These are phyloP conservation scores for Chalcis sispes DNA, from an alignment of 2,888 invertebrate species.

Conservation along the genomic window DNA sequence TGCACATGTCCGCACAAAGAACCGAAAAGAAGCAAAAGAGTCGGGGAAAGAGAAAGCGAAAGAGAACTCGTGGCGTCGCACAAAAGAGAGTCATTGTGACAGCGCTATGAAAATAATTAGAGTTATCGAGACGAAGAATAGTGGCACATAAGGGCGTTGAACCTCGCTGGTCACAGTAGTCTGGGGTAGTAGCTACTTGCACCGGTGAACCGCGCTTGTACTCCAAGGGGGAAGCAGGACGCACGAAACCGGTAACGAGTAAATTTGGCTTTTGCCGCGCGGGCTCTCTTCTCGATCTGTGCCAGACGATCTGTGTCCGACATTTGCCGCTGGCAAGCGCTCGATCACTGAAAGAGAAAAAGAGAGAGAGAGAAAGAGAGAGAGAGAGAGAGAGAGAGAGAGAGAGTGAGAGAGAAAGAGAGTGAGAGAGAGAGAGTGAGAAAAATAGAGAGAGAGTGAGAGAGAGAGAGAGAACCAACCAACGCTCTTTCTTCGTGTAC, in stretches of 20 bases:
- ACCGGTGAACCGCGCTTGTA: neutral
- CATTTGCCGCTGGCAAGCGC: slow-evolving; percentile 50
- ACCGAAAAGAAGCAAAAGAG: slow-evolving; percentile 7
- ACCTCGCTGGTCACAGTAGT: slow-evolving; percentile 11
- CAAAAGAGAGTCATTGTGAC: slow-evolving; percentile 28
- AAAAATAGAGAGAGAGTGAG: too few species aligned
- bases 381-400: too few species aligned
- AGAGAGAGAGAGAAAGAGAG: too few species aligned
- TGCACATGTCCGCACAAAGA: too few species aligned
- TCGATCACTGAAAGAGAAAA: too few species aligned
- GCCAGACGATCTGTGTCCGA: slow-evolving; percentile 57
- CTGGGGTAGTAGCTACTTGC: too few species aligned
- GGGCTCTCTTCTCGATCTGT: slow-evolving; percentile 52
- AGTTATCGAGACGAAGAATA: slow-evolving; percentile 24
- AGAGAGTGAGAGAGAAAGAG: too few species aligned
- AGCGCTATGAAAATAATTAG: slow-evolving; percentile 47
- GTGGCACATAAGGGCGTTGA: slow-evolving; percentile 28
- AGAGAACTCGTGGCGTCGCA: slow-evolving; percentile 19
- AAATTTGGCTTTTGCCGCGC: slow-evolving; percentile 61
- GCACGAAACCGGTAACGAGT: slow-evolving; percentile 51
- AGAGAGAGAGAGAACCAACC: too few species aligned
- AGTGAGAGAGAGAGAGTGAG: too few species aligned
- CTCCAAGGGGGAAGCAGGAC: neutral
- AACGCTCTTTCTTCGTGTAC: too few species aligned
- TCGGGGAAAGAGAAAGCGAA: too few species aligned